phyloP scores from a whole-genome alignment of 2,797 vertebrate species.

The Potorous gilbertii region DNA sequence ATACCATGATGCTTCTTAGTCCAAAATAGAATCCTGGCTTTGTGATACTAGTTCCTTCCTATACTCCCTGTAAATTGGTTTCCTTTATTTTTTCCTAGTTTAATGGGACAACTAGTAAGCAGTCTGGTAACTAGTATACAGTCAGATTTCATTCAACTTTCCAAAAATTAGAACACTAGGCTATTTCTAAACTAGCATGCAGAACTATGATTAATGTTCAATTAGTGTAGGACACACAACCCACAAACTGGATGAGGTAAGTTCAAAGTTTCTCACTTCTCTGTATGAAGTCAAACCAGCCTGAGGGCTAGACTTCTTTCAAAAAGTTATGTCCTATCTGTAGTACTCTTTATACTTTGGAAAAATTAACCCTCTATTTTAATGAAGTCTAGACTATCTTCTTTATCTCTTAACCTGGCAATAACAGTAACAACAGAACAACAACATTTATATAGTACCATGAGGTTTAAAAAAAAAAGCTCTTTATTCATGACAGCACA shows the following conservation, averaged over 20 bases:
- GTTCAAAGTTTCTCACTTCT: background rate
- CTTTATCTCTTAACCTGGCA: background rate
- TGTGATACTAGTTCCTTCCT: slow-evolving; percentile 11
- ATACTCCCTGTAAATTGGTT: background rate
- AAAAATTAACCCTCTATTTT: background rate
- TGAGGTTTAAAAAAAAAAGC: background rate
- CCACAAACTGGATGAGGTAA: background rate
- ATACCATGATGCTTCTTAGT: background rate
- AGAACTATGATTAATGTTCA: slow-evolving; percentile 21
- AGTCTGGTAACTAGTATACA: background rate
- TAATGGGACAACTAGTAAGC: background rate
- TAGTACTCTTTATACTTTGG: background rate
- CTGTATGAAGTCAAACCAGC: slow-evolving; percentile 17
- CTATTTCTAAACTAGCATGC: background rate
- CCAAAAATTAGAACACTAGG: background rate
- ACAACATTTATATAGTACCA: background rate
- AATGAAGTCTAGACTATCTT: background rate
- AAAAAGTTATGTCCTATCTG: slow-evolving; percentile 25
- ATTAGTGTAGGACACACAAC: slow-evolving; percentile 23
- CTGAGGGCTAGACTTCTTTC: background rate
- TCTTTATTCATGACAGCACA: background rate
- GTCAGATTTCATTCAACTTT: background rate
- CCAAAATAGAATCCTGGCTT: slow-evolving; percentile 31
- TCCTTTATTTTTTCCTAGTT: background rate
- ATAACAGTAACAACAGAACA: background rate